Conservation (phyloP, 1,140 invertebrate genomes). For the Drosophila lowei region DNA sequence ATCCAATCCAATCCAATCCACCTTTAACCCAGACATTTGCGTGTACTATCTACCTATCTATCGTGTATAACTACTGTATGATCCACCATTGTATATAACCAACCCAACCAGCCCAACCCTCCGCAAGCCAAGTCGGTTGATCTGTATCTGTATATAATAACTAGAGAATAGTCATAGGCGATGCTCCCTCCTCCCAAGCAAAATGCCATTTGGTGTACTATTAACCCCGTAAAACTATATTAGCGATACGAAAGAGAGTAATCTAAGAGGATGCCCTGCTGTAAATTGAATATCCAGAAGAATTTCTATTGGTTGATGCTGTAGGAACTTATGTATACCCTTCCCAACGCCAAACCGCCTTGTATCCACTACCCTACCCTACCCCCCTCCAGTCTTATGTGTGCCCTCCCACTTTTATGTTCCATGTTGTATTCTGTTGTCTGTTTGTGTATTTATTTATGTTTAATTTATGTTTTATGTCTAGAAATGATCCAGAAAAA, state of each 20-base stretch:
- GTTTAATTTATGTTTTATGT: conserved; percentile 38
- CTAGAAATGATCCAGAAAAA: conserved; percentile 34
- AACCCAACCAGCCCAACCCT: neutral
- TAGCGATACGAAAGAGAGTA: neutral
- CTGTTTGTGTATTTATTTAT: conserved; percentile 28
- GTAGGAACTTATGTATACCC: conserved; percentile 16
- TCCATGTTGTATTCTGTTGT: conserved; percentile 47
- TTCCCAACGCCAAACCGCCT: too few relatives aligned
- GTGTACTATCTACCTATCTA: conserved; percentile 1
- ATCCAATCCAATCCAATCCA: conserved; percentile 3
- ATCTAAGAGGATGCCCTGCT: conserved; percentile 8
- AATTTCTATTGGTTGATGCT: conserved; percentile 14
- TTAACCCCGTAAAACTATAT: conserved; percentile 9
- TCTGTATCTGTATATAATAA: conserved; percentile 35
- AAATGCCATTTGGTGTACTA: conserved; percentile 11
- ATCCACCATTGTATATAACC: conserved; percentile 56
- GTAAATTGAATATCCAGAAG: conserved; percentile 2
- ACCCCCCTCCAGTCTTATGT: conserved; percentile 21
- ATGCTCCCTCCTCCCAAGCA: conserved; percentile 24
- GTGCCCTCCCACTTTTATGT: conserved; percentile 26
- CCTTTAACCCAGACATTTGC: conserved; percentile 39
- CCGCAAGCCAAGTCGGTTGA: conserved; percentile 26
- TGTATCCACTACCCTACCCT: neutral
- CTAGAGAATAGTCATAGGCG: conserved; percentile 21
- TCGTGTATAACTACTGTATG: conserved; percentile 36